Conservation (phyloP, 2,797 vertebrate genomes). For the Petrocephalus schoutedeni region DNA sequence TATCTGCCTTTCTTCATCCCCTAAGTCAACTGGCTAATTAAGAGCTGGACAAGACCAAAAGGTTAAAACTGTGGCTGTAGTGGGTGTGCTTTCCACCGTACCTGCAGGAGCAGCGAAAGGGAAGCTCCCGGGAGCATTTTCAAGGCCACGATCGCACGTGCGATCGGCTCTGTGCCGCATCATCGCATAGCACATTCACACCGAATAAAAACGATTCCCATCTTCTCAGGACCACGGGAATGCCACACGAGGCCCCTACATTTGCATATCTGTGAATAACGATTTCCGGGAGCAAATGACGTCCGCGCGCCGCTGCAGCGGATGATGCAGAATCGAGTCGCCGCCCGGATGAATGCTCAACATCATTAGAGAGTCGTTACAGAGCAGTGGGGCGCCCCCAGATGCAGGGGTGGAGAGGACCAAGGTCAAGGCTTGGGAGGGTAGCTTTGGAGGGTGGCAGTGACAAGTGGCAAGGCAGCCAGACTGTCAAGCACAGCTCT, state of each 20-base stretch:
- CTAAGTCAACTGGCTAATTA: neutral
- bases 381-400: constrained; percentile 2
- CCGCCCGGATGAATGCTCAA: neutral
- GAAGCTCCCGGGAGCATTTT: neutral
- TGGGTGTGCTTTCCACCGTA: neutral
- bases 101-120: neutral
- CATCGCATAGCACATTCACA: neutral
- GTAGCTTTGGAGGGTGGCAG: neutral
- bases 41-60: neutral
- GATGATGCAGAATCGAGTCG: neutral
- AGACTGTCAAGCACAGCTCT: neutral
- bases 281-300: neutral
- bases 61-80: neutral
- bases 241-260: neutral
- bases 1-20: neutral
- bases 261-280: constrained; percentile 9
- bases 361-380: neutral
- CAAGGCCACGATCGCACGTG: neutral
- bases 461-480: neutral
- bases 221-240: neutral
- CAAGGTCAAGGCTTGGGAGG: neutral
- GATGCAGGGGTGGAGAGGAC: neutral
- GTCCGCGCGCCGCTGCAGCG: neutral
- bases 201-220: neutral
- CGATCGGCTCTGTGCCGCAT: neutral